A percentile compares a stretch with the other conserved stretches of the same genome.
These are phyloP conservation scores for Oreochromis aureus DNA, from an alignment of 2,113 vertebrate genomes.

Conservation along the genomic window DNA sequence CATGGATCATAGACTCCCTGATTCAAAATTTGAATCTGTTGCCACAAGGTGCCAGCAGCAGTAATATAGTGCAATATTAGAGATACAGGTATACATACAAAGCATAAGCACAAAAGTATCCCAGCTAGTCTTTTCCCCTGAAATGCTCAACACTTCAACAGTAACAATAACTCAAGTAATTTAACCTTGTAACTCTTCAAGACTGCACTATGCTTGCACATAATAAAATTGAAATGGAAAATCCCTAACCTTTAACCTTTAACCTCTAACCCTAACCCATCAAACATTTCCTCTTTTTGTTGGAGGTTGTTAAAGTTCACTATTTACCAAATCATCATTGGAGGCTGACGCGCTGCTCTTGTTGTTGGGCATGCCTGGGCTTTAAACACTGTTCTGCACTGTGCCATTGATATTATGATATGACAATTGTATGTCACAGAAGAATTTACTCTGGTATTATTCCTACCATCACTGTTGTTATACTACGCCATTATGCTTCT, in stretches of 20 bases:
- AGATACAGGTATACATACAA: not conserved
- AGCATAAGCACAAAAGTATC: not conserved
- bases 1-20: rapidly evolving
- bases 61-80: not conserved
- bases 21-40: not conserved
- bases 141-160: not conserved
- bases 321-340: not conserved
- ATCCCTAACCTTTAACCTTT: not conserved
- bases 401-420: not conserved
- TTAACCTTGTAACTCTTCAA: not conserved
- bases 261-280: not conserved
- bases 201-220: not conserved
- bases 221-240: not conserved
- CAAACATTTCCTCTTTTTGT: not conserved
- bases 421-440: not conserved
- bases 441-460: not conserved
- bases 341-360: not conserved
- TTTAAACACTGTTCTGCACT: not conserved
- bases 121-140: not conserved
- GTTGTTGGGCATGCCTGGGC: not conserved
- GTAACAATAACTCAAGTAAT: not conserved
- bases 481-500: rapidly evolving
- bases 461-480: not conserved
- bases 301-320: not conserved
- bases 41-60: not conserved